Evolutionary conservation across 2,797 vertebrate species (phyloP), one percentile per base, ranked within the genome.

Genomic region (Sebastes trivittatus): DNA sequence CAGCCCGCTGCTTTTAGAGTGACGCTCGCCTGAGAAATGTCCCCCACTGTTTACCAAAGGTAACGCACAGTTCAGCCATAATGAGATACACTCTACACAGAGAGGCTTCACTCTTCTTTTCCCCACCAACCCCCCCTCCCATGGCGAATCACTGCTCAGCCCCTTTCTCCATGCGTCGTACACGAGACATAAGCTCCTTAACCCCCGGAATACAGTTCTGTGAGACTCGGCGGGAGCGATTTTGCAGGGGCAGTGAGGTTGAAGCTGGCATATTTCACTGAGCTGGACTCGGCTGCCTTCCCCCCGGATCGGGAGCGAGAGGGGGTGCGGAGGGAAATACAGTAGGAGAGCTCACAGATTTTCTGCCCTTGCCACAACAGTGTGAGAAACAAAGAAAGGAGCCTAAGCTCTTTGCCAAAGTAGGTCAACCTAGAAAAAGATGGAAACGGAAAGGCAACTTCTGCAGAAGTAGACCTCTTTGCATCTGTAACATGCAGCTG

Each of bases 121-220:
- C 18, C 71, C 49, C 38, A 62, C 81, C 27, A 5, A 16, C 58
- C 27, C 59, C 27, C 7, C 58, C 2, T 83, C 78, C 90, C 80
- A 77, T 83, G 76, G 89, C 66, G 29, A 89, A 91, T 92, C 88
- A 78, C 85, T 78, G 86, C 89, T 90, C 89, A 89, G 84, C 86
- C 78, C 79, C 72, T 85, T 91, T 89, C 85, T 91, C 78, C 82
- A 56, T 71, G 84, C 69, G 20, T 82, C 81, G 83, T 88, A 86
- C 84, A 93, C 87, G 62, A 90, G 84, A 87, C 91, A 72, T 94
- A 94, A 94, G 90, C 94, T 94, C 80, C 93, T 95, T 95, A 93
- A 94, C 92, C 92, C 86, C 80, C 67, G 22, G 88, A 92, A 92
- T 91, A 87, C 83, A 82, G 89, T 89, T 91, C 78, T 86, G 84